Evolutionary conservation across 37 sponge, comb jelly and placozoan species (phyloP).

Genomic region (Cliona cf. orientalis): DNA sequence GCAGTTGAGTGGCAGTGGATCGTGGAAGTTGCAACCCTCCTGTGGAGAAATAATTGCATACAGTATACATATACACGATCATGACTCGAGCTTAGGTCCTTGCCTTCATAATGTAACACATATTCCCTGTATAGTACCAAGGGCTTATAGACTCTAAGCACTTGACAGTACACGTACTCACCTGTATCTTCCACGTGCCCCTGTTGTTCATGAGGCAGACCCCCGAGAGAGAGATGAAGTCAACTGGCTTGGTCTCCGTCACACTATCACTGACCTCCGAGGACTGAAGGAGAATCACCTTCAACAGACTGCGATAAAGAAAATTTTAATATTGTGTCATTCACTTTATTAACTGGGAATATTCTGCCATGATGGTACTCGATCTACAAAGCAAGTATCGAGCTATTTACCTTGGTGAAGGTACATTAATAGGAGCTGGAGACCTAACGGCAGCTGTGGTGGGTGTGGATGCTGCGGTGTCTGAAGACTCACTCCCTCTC

Average conservation of each 20-base stretch:
- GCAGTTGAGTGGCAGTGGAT: constrained; percentile 17
- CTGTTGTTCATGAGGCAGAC: constrained; percentile 42
- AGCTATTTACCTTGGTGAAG: constrained; percentile 31
- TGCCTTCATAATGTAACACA: too few relatives aligned
- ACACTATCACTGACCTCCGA: constrained; percentile 2
- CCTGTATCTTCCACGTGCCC: constrained; percentile 57
- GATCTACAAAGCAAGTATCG: too few relatives aligned
- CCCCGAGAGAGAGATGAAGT: constrained; percentile 79
- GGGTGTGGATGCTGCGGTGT: background rate
- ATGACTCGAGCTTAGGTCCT: too few relatives aligned
- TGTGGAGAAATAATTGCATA: too few relatives aligned
- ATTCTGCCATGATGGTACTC: background rate
- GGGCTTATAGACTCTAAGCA: too few relatives aligned
- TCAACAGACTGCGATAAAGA: constrained; percentile 28
- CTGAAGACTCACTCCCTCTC: background rate
- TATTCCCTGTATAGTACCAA: too few relatives aligned
- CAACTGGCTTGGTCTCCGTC: constrained; percentile 30
- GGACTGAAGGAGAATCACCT: constrained; percentile 43
- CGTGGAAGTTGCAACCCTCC: constrained; percentile 60
- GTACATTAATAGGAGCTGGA: constrained; percentile 22
- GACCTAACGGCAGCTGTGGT: background rate
- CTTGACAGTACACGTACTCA: too few relatives aligned
- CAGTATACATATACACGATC: too few relatives aligned
- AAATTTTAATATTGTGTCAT: too few relatives aligned
- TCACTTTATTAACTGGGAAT: too few relatives aligned